Conservation (phyloP, 2,888 invertebrate genomes). For the Pandemis cinnamomeana region DNA sequence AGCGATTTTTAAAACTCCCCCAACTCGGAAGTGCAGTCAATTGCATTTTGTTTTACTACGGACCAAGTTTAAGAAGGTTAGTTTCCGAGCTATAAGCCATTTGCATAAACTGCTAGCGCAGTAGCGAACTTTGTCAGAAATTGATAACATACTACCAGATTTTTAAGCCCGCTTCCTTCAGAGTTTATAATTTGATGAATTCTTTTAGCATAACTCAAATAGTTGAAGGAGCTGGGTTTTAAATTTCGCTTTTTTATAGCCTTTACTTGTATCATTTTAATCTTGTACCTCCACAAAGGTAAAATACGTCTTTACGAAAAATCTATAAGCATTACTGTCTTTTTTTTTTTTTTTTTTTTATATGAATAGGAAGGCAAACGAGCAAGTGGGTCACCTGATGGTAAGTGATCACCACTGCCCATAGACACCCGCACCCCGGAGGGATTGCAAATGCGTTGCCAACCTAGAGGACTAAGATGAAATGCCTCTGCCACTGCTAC, state of each 20-base stretch:
- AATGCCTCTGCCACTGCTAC: no score
- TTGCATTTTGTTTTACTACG: constrained; percentile 36
- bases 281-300: no score
- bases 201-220: constrained; percentile 35
- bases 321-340: no score
- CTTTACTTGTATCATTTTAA: background rate
- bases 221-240: background rate
- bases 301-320: no score
- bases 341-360: no score
- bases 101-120: constrained; percentile 31
- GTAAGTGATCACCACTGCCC: no score
- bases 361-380: no score
- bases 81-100: constrained; percentile 13
- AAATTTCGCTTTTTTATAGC: background rate
- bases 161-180: constrained; percentile 27
- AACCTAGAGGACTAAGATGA: no score
- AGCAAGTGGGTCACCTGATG: no score
- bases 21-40: constrained; percentile 28
- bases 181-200: constrained; percentile 37
- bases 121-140: constrained; percentile 31
- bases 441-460: no score
- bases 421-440: no score
- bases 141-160: constrained; percentile 40
- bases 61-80: constrained; percentile 13
- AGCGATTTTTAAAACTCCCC: constrained; percentile 20